Conservation (phyloP, 2,797 vertebrate genomes). For the Oreortyx pictus region DNA sequence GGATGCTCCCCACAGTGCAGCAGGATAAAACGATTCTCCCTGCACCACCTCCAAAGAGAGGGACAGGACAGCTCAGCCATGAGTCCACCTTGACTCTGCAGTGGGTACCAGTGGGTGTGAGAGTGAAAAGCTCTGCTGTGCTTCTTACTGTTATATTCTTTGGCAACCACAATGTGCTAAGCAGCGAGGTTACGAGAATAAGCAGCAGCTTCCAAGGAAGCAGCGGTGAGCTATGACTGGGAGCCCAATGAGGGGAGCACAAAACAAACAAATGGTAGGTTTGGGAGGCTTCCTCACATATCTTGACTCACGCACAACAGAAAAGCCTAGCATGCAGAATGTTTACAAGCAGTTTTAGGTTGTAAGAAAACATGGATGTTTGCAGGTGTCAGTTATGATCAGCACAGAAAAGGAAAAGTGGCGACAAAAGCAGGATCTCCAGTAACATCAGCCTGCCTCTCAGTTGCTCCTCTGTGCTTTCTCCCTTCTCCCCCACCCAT, state of each 20-base stretch:
- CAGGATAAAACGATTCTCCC: neutral
- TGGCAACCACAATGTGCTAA: neutral
- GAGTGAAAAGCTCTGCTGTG: neutral
- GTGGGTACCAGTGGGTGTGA: rapidly evolving
- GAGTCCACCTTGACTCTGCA: rapidly evolving
- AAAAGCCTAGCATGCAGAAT: neutral
- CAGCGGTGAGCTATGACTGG: neutral
- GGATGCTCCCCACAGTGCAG: neutral
- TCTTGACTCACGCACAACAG: neutral
- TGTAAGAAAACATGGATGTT: neutral
- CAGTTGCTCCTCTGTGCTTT: neutral
- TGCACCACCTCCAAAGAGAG: neutral
- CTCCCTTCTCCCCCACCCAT: neutral
- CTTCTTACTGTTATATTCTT: neutral
- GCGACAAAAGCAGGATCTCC: neutral
- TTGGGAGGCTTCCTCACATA: neutral
- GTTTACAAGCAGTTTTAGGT: neutral
- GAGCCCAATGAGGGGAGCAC: neutral
- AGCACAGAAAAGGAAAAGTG: neutral
- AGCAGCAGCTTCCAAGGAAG: neutral
- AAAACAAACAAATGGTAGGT: neutral
- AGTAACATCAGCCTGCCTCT: neutral
- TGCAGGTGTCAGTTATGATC: neutral
- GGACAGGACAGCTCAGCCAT: neutral
- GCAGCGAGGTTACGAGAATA: neutral